These are phyloP conservation scores for Philopotamus ludificatus DNA, from an alignment of 1,140 invertebrate species.

Conservation along the genomic window DNA sequence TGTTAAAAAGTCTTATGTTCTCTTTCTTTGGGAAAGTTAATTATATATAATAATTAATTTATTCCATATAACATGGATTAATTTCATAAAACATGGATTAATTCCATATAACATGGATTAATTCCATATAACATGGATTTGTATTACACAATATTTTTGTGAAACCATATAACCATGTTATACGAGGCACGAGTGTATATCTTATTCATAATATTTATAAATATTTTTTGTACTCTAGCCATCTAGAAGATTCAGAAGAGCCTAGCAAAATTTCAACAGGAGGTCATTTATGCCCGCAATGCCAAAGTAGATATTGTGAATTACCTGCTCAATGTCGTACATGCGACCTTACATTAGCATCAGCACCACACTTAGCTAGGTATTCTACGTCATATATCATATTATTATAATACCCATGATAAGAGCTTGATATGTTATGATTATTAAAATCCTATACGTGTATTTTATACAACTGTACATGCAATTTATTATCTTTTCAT, in stretches of 20 bases:
- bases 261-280: constrained; percentile 64
- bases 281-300: constrained; percentile 95
- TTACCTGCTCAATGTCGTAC: constrained; percentile 94
- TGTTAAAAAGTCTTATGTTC: too few species aligned
- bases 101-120: neutral
- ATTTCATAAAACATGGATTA: too few species aligned
- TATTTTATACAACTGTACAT: neutral
- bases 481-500: neutral
- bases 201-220: neutral
- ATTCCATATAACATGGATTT: too few species aligned
- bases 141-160: too few species aligned
- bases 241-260: constrained; percentile 73
- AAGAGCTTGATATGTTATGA: too few species aligned
- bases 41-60: too few species aligned
- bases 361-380: constrained; percentile 93
- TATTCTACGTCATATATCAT: constrained; percentile 33
- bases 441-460: too few species aligned
- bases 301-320: constrained; percentile 96
- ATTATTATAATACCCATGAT: too few species aligned
- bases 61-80: too few species aligned
- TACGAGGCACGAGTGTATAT: neutral
- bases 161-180: too few species aligned
- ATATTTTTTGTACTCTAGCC: constrained; percentile 56
- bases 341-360: constrained; percentile 95
- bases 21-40: too few species aligned